phyloP scores from a whole-genome alignment of 2,888 invertebrate genomes.

The Lacanobia oleracea region DNA sequence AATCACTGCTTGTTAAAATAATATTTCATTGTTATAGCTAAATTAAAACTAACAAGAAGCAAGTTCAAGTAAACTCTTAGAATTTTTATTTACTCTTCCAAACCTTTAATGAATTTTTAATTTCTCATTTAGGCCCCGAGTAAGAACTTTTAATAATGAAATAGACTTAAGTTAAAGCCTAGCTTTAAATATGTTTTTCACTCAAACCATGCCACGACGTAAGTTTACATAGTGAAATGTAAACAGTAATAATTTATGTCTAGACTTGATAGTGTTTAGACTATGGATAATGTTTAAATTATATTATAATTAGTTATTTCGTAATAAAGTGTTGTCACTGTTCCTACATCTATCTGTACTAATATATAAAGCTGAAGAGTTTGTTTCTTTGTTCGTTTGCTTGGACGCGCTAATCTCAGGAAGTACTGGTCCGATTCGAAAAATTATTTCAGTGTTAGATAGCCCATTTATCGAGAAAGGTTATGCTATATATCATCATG shows the following conservation, averaged over 20 bases:
- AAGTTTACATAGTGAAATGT: conserved; percentile 11
- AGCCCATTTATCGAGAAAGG: no score
- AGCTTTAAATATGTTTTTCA: not conserved
- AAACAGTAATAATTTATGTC: conserved; percentile 25
- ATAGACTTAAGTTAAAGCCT: not conserved
- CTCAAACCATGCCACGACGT: not conserved
- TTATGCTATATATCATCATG: no score
- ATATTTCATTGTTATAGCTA: not conserved
- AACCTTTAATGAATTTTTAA: not conserved
- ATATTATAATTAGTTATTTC: conserved; percentile 5
- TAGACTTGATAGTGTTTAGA: conserved; percentile 17
- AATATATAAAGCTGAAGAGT: no score
- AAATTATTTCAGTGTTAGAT: no score
- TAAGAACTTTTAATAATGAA: not conserved
- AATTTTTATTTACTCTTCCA: not conserved
- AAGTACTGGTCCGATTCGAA: no score
- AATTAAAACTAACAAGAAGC: not conserved
- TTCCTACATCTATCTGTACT: no score
- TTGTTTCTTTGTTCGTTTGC: no score
- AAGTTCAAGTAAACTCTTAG: not conserved
- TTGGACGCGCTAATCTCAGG: no score
- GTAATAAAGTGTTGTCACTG: not conserved
- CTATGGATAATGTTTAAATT: conserved; percentile 24
- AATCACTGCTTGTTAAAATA: no score
- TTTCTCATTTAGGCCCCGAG: not conserved